Evolutionary conservation across 2,113 vertebrate genomes (phyloP).

Genomic region (Gopherus flavomarginatus): DNA sequence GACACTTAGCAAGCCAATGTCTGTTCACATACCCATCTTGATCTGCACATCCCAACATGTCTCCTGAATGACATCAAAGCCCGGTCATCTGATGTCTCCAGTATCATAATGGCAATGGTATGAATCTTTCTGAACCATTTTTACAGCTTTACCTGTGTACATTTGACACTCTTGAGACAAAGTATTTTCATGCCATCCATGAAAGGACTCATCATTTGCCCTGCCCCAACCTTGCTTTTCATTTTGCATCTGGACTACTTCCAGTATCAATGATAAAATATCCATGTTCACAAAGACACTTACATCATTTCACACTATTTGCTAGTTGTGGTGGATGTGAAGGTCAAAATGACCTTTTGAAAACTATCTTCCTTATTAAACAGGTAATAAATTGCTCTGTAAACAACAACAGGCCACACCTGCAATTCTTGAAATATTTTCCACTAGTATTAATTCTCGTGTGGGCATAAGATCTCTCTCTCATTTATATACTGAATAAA

Average conservation of each 20-base stretch:
- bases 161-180: neutral
- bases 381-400: conserved; percentile 61
- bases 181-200: neutral
- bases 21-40: neutral
- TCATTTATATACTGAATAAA: conserved; percentile 32
- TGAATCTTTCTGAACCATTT: fast-evolving
- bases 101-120: fast-evolving
- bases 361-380: conserved; percentile 53
- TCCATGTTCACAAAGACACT: neutral
- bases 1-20: neutral
- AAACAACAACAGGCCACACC: conserved; percentile 64
- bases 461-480: conserved; percentile 28
- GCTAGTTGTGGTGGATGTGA: conserved; percentile 22
- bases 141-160: fast-evolving
- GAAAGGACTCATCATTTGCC: neutral
- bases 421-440: conserved; percentile 75
- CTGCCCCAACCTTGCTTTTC: neutral
- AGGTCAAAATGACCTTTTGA: conserved; percentile 45
- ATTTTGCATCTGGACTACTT: neutral
- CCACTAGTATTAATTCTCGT: conserved; percentile 62
- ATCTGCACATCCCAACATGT: neutral
- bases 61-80: neutral
- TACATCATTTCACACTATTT: neutral
- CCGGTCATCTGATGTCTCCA: neutral
- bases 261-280: fast-evolving